Evolutionary conservation across 2,888 invertebrate species (phyloP), one percentile per base, ranked within the genome.

Genomic region (Amiota mariae): DNA sequence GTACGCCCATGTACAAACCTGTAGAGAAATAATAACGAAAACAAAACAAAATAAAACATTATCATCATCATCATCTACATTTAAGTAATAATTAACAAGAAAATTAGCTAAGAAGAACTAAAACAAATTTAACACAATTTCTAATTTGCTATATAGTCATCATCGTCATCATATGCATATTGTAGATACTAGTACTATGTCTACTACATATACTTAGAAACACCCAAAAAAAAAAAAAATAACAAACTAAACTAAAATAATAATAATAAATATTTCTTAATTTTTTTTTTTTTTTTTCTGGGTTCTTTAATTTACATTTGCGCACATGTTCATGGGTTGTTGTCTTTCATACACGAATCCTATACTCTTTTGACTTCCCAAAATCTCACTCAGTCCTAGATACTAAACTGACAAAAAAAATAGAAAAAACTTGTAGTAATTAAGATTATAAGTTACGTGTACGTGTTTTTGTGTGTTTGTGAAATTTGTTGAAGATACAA

Each of bases 351-450:
- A 36, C 24, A 24, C 24, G n/a, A 24, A 24, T 24, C 3, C 36
- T 36, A 36, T 6, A 36, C 36, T 4, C 36, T 36, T 36, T 36
- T 48, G 20, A 12, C 20, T 49, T 10, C 18, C 20, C 11, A 15
- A 20, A 15, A 18, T 18, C 20, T 59, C 59, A 59, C 8, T 20
- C 59, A 20, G 12, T 20, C 20, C 18, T 12, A 59, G 18, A 15
- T 59, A 20, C 11, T 11, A 59, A 36, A 36, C 36, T 36, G 6
- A 13, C n/a, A 54, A 9, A 54, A 54, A 59, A 59, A 20, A 20
- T n/a, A 20, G 24, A 20, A 68, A 71, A 66, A 75, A 73, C 75
- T 74, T 79, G 76, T 75, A 76, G 73, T 81, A 81, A 77, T 76
- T 80, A 77, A 79, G 75, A 75, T 77, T 74, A 73, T 78, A 74